Conservation (phyloP, 2,113 vertebrate species). For the Hoplias malabaricus region DNA sequence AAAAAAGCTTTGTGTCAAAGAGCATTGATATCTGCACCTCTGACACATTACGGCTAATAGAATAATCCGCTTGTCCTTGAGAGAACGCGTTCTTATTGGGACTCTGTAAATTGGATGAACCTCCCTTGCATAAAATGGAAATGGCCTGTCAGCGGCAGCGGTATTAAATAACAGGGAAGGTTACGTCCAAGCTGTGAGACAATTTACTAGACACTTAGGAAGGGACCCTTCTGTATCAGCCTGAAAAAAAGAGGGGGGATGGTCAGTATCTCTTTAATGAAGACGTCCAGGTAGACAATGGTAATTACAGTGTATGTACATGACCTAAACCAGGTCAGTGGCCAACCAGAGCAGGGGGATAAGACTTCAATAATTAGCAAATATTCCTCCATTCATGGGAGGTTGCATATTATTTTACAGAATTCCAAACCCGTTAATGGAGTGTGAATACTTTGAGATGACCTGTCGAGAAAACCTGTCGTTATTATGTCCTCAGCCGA, state of each 20-base stretch:
- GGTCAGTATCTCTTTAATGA: slow-evolving; percentile 68
- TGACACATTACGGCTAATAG: slow-evolving; percentile 63
- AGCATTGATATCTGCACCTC: slow-evolving; percentile 19
- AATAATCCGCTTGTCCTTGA: slow-evolving; percentile 73
- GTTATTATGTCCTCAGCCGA: not conserved
- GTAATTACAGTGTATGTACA: slow-evolving; percentile 61
- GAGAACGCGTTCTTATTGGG: slow-evolving; percentile 57
- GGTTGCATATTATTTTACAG: not conserved
- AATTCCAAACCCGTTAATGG: not conserved
- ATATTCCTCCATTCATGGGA: not conserved
- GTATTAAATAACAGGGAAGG: slow-evolving; percentile 68
- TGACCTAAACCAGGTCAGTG: slow-evolving; percentile 50
- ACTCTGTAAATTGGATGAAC: slow-evolving; percentile 67
- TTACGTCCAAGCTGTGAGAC: slow-evolving; percentile 58
- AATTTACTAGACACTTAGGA: slow-evolving; percentile 65
- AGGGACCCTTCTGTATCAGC: slow-evolving; percentile 36
- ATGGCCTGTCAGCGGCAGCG: slow-evolving; percentile 65
- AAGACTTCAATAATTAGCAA: not conserved
- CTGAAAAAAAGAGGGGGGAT: slow-evolving; percentile 49
- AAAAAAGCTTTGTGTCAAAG: not conserved
- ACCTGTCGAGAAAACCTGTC: slow-evolving; percentile 6
- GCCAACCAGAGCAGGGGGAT: not conserved
- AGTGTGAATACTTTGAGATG: not conserved
- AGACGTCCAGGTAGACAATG: slow-evolving; percentile 50
- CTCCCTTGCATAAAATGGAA: slow-evolving; percentile 71